Base-by-base conservation (phyloP, 2,888 invertebrate genomes). In the Druceiella hillmani region DNA sequence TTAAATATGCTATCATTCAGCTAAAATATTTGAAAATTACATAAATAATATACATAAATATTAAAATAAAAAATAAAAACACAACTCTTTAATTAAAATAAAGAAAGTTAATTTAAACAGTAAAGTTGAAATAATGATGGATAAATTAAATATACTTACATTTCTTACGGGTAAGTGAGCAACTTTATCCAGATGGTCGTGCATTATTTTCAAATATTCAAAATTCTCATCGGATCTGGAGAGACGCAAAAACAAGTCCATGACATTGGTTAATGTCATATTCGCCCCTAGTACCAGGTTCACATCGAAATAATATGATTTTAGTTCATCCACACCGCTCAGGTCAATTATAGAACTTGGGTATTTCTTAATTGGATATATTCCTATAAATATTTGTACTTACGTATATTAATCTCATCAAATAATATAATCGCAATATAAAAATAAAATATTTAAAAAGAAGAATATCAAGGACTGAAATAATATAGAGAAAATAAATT, bases 121-220 rank as follows among this genome's bases (percentile, higher is more conserved):
- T n/a, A n/a, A n/a, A n/a, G n/a, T n/a, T n/a, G n/a, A n/a, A n/a
- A n/a, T n/a, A n/a, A n/a, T n/a, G n/a, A n/a, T n/a, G n/a, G n/a
- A n/a, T n/a, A n/a, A n/a, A 20, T 9, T 12, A 13, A 4, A 11
- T 12, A 24, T 42, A 58, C 76, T 69, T 62, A 84, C 83, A 61
- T 87, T 87, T 64, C 85, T 66, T 2, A 87, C 78, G 10, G 83
- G 78, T 33, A 81, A 75, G 57, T 80, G 81, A n/a, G 85, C 87
- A 4, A 87, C 76, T 32, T 81, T 56, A 52, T 80, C 75, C 31
- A 86, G 61, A 54, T 87, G 85, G 24, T 78, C 67, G 14, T 73
- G 76, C 22, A 86, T 56, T 38, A 71, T 67, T 7, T 62, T 56
- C 30, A 81, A 59, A 56, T 85, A 81, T 4, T 63, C 57, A 53